Base-by-base conservation (phyloP, 2,113 vertebrate species). In the Madoqua kirkii region DNA sequence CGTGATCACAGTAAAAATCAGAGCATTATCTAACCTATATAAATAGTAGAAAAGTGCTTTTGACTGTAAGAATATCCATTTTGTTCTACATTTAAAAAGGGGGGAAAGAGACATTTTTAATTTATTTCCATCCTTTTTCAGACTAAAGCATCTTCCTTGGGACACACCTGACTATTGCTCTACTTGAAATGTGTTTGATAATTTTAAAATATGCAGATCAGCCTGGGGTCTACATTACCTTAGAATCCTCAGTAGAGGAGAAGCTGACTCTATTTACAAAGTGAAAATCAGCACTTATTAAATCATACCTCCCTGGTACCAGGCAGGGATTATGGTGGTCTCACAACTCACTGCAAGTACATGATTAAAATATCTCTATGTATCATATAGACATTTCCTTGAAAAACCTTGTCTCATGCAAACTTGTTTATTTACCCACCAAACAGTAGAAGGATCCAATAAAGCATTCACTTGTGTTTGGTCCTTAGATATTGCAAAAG, bases 161-260 rank as follows among this genome's bases (percentile, higher is more conserved):
- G 96, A 97, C 43, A 87, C 10, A 95, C 50, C 50, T 97, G 94
- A 83, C 91, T 97, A 40, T 84, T 95, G 48, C 59, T 96, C 19
- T 83, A 93, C 57, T 76, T 88, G 76, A 96, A 97, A 97, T 89
- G 11, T 36, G 48, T 86, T 95, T 96, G 97, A 95, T 96, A 96
- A 96, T 95, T 97, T 98, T 91, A 97, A 98, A 97, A 96, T 98
- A 98, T 97, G 97, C 95, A 98, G 93, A 98, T 97, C 87, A 96
- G 96, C 98, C 97, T 84, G 88, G 52, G 91, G 97, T 96, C 79
- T 96, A 94, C 83, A 89, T 91, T 98, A 97, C 78, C 88, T 95
- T 91, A 87, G 93, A 92, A 96, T 87, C 62, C 92, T 78, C 86
- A 64, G 86, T 43, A 92, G 94, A 98, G 91, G 36, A 95, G 81